Conservation (phyloP, 2,888 invertebrate species). For the Cenopis cana region DNA sequence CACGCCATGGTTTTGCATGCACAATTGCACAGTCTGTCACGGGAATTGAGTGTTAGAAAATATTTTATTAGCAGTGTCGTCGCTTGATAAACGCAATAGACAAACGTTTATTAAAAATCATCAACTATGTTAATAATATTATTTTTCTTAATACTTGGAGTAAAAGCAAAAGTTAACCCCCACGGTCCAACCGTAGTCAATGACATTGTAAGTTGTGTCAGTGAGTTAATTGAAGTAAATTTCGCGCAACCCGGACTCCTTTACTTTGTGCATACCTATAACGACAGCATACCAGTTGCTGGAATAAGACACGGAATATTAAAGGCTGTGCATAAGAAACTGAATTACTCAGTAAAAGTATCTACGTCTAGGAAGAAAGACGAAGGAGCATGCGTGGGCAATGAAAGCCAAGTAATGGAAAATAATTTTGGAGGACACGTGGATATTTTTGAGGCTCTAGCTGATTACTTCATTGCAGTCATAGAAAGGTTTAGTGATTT, state of each 20-base stretch:
- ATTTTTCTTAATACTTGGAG: slow-evolving; percentile 24
- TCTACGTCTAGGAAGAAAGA: slow-evolving; percentile 55
- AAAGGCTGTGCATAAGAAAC: slow-evolving; percentile 56
- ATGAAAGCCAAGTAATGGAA: slow-evolving; percentile 47
- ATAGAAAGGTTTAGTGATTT: slow-evolving; percentile 65
- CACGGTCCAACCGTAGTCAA: slow-evolving; percentile 63
- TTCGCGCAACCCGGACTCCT: slow-evolving; percentile 63
- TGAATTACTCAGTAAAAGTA: slow-evolving; percentile 59
- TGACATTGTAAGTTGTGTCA: slow-evolving; percentile 64
- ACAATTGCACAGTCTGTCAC: not conserved
- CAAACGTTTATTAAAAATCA: not conserved
- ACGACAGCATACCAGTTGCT: slow-evolving; percentile 57
- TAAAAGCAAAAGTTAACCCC: slow-evolving; percentile 57
- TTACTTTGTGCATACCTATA: slow-evolving; percentile 61
- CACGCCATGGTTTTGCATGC: not conserved
- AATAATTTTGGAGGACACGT: slow-evolving; percentile 52
- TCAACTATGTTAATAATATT: slow-evolving; percentile 7
- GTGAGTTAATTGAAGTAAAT: slow-evolving; percentile 58
- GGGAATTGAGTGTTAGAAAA: not conserved
- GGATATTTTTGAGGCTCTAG: slow-evolving; percentile 58
- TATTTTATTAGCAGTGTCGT: not conserved
- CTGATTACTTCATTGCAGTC: slow-evolving; percentile 68
- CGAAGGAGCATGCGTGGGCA: slow-evolving; percentile 55
- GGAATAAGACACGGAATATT: slow-evolving; percentile 61
- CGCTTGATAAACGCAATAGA: not conserved